Evolutionary conservation across 2,888 invertebrate species (phyloP).

Genomic region (Coelinius sp.): DNA sequence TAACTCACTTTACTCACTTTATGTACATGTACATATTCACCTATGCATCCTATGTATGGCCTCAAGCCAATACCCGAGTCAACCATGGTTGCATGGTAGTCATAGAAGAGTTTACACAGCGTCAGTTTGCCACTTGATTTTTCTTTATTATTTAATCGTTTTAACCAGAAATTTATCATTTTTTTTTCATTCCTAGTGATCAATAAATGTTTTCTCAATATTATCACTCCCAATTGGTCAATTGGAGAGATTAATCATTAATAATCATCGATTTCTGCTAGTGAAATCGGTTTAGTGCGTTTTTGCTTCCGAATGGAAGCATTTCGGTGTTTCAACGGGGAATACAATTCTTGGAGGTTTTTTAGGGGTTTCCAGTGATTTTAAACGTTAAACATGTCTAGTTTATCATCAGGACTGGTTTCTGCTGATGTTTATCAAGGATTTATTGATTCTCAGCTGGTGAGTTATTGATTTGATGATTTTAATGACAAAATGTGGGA

Average conservation of each 20-base stretch:
- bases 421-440: constrained; percentile 13
- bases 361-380: not conserved
- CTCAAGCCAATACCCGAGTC: constrained; percentile 1
- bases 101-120: too few species aligned
- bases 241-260: too few species aligned
- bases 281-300: too few species aligned
- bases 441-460: constrained; percentile 26
- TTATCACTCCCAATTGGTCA: too few species aligned
- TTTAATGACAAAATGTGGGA: not conserved
- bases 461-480: not conserved
- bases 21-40: not conserved
- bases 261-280: too few species aligned
- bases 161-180: too few species aligned
- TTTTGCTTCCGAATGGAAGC: not conserved
- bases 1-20: constrained; percentile 19
- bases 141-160: too few species aligned
- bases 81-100: constrained; percentile 12
- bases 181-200: too few species aligned
- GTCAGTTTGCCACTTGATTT: constrained; percentile 13
- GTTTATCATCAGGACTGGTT: constrained; percentile 18
- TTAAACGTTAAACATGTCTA: constrained; percentile 8
- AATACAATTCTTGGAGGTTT: too few species aligned
- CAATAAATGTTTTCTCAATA: too few species aligned
- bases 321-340: too few species aligned
- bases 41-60: constrained; percentile 19